Evolutionary conservation across 2,113 vertebrate genomes (phyloP), one percentile per base, ranked within the genome.

Genomic region (Columba livia): DNA sequence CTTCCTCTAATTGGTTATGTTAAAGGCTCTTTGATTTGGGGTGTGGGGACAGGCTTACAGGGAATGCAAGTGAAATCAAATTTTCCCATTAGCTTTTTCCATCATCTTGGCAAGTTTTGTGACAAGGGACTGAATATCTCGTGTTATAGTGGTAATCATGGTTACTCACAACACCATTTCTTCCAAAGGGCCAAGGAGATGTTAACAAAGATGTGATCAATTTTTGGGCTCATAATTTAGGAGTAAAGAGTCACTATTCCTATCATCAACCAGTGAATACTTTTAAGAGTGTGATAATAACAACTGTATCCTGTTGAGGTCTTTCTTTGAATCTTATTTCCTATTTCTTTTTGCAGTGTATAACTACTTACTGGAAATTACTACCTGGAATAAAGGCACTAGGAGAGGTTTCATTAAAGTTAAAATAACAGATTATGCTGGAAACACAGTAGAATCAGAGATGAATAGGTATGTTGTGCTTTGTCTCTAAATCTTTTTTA

Each of bases 291-390:
- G 9, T 73, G 8, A 5, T 36, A 61, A 48, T 38, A 69, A 19
- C 10, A 84, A 4, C 19, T 58, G 12, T 42, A 58, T 88, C 38
- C 28, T 81, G 5, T n/a, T 64, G 44, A 88, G 42, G 11, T 80
- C 7, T 51, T 79, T 74, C 23, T 90, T 70, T 78, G 20, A 57
- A 50, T 69, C 12, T 67, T 32, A 29, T 65, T 90, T 95, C n/a
- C 11, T 54, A 5, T 94, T 84, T 87, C 36, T 85, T 67, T 67
- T 92, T 60, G 48, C 89, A 99, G 99, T 95, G 94, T 98, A 97
- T 77, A 94, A 92, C 90, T 99, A 99, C 80, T 95, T 84, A 88
- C 25, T 99, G 95, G 98, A 99, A 31, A 97, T 99, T 89, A 93
- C 98, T 79, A 97, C 97, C 32, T 99, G 98, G 99, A 99, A 98